A percentile compares a stretch with the other conserved stretches of the same genome.
phyloP scores from a whole-genome alignment of 2,113 vertebrate species.

The Oryctolagus cuniculus region DNA sequence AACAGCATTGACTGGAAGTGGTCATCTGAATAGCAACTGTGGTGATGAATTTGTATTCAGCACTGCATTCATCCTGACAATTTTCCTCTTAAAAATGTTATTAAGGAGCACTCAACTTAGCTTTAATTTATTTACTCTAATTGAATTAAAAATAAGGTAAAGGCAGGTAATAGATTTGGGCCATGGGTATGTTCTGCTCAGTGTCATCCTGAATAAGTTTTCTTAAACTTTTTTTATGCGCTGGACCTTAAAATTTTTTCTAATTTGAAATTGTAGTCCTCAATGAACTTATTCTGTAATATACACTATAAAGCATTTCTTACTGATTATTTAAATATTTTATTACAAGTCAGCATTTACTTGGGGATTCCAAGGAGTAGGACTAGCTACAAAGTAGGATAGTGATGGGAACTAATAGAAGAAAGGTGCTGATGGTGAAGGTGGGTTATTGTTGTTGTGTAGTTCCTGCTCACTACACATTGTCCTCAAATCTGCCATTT shows the following conservation, averaged over 20 bases:
- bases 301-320: background rate
- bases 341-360: slow-evolving; percentile 16
- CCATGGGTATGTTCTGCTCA: background rate
- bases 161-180: background rate
- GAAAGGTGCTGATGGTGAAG: background rate
- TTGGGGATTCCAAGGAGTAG: background rate
- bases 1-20: background rate
- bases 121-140: slow-evolving; percentile 45
- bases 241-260: background rate
- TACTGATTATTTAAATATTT: background rate
- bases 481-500: background rate
- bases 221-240: background rate
- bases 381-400: background rate
- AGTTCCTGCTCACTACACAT: background rate
- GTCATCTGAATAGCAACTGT: background rate
- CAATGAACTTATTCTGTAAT: slow-evolving; percentile 29
- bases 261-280: background rate
- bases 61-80: background rate
- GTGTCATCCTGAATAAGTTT: background rate
- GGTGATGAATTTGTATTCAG: background rate
- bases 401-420: background rate
- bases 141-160: background rate
- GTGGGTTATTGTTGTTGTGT: background rate
- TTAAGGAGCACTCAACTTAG: background rate
- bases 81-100: background rate